Base-by-base conservation (phyloP, 1,140 invertebrate species). In the Dreissena rostriformis region DNA sequence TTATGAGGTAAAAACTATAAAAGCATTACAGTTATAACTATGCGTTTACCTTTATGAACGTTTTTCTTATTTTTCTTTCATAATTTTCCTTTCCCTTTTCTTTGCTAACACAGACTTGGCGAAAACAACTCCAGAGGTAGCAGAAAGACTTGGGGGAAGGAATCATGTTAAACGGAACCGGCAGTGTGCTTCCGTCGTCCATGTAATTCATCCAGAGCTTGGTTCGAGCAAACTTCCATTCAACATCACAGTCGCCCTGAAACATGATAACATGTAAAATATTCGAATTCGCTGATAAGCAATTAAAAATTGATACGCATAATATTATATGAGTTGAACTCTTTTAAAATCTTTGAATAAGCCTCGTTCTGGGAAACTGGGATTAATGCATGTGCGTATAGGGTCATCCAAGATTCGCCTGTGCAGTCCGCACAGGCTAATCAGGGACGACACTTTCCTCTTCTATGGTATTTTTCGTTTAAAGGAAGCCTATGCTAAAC, bases 191-290 rank as follows among this genome's bases (percentile, higher is more conserved):
- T 0, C 97, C 97, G 70, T 98, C 97, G 90, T 98, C 97, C 90
- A 98, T 98, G 91, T 98, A 98, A 88, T 97, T 97, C 95, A 98
- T 97, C 97, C 97, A 98, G 15, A 98, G 94, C 88, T 97, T 96
- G 65, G 96, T 97, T 14, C 97, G 94, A 6, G 97, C 97, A 90
- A 98, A 98, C 92, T 98, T 98, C 97, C 97, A 98, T 94, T 98
- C 97, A 0, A 96, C 96, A 89, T 98, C 97, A 67, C 97, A 96
- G 89, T 97, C 95, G 95, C 97, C 96, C 97, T 97, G 84, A 24
- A 93, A 90, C 15, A 53, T 70, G 22, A 28, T 61, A 61, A 28
- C 39, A 53, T 52, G 8, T 22, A 19, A 19, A 24, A 1, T 55
- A 1, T 51, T 80, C 17, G 11, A 4, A 49, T 15, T 68, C 8